phyloP scores from a whole-genome alignment of 2,888 invertebrate species.

The Temnothorax ravouxi region DNA sequence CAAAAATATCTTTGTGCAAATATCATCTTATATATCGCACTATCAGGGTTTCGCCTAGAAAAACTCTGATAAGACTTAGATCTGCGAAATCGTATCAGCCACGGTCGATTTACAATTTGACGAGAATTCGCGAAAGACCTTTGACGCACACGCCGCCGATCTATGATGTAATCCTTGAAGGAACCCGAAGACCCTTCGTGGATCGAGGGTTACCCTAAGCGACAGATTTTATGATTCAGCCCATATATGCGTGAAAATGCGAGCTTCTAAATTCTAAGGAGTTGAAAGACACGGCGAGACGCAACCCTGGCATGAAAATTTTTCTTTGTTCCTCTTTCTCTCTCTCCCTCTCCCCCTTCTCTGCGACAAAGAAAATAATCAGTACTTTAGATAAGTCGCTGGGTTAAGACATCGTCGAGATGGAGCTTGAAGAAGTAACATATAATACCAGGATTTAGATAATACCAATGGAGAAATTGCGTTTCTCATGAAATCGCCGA shows the following conservation, averaged over 20 bases:
- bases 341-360: neutral
- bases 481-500: neutral
- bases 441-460: conserved; percentile 44
- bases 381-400: conserved; percentile 1
- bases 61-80: conserved; percentile 24
- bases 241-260: conserved; percentile 3
- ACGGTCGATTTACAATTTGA: conserved; percentile 51
- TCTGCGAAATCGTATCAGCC: conserved; percentile 37
- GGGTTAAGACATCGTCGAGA: conserved; percentile 28
- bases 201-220: conserved; percentile 10
- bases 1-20: conserved; percentile 4
- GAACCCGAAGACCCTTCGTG: neutral
- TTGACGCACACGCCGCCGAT: conserved; percentile 4
- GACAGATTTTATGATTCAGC: conserved; percentile 32
- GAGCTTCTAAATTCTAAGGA: neutral
- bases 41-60: conserved; percentile 3
- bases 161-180: neutral
- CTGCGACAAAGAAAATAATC: conserved; percentile 49
- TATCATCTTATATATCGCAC: neutral
- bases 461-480: conserved; percentile 44
- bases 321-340: neutral
- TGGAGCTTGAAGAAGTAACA: conserved; percentile 36
- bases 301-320: conserved; percentile 41
- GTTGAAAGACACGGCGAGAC: neutral
- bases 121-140: conserved; percentile 20